phyloP scores from a whole-genome alignment of 2,888 invertebrate genomes.

The Phlogophora meticulosa region DNA sequence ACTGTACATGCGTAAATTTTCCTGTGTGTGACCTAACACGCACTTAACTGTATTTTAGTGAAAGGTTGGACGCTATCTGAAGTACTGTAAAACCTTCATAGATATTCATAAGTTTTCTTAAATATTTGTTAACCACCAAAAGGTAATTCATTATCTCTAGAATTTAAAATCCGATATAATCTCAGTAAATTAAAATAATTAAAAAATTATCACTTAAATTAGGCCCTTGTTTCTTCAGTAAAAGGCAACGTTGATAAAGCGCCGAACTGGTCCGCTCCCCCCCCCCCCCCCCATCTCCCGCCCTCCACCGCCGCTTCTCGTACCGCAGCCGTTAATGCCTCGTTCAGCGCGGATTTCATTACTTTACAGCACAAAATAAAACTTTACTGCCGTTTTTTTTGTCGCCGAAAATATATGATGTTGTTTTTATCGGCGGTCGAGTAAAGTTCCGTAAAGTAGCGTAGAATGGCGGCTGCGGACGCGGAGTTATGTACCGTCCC shows the following conservation, averaged over 20 bases:
- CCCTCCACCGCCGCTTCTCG: background rate
- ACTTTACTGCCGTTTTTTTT: constrained; percentile 58
- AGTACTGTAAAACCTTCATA: no score
- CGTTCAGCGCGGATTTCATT: constrained; percentile 48
- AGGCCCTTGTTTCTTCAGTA: background rate
- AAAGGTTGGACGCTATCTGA: no score
- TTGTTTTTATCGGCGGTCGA: constrained; percentile 63
- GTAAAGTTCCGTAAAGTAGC: constrained; percentile 22
- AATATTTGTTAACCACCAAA: no score
- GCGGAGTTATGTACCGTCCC: constrained; percentile 13
- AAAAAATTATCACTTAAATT: background rate
- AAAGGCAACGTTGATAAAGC: background rate
- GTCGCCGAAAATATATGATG: constrained; percentile 61
- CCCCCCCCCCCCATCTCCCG: no score
- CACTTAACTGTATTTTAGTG: no score
- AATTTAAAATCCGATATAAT: background rate
- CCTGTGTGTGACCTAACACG: no score
- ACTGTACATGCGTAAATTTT: no score
- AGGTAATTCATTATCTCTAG: no score
- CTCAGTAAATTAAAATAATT: constrained; percentile 9
- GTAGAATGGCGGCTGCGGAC: constrained; percentile 25
- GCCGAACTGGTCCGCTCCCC: no score
- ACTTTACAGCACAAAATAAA: constrained; percentile 63
- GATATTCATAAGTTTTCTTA: no score
- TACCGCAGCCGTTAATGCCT: constrained; percentile 25